phyloP scores from a whole-genome alignment of 92 coral and sea anemone genomes.

The Epizoanthus stellaris region DNA sequence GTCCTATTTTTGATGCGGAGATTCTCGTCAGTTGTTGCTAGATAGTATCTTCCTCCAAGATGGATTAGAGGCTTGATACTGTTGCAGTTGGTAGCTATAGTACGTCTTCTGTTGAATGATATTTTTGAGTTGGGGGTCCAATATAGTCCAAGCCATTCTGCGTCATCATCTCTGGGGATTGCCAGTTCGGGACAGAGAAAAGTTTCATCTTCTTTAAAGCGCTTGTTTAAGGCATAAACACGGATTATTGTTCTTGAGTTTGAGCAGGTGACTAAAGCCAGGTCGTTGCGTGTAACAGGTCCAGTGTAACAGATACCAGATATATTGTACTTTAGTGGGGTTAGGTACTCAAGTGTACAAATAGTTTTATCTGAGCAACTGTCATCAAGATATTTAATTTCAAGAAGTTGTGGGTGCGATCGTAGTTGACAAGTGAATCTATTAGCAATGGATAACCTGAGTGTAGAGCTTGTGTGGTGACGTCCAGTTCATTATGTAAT shows the following conservation, averaged over 20 bases:
- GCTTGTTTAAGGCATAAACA: too few species aligned
- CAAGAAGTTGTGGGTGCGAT: background rate
- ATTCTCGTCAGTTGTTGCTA: background rate
- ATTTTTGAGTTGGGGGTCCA: background rate
- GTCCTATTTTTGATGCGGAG: slow-evolving; percentile 14
- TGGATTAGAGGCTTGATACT: background rate
- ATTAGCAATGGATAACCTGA: slow-evolving; percentile 9
- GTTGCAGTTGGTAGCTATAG: background rate
- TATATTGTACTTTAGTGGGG: too few species aligned
- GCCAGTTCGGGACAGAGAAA: too few species aligned
- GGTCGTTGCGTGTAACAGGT: too few species aligned
- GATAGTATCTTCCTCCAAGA: background rate
- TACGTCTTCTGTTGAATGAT: slow-evolving; percentile 6
- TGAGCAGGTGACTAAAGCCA: too few species aligned
- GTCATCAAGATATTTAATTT: background rate
- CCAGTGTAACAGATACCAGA: too few species aligned
- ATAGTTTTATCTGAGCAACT: background rate
- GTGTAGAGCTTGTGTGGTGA: background rate
- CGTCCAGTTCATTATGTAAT: background rate
- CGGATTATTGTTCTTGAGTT: too few species aligned
- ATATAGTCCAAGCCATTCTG: too few species aligned
- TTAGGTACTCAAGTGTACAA: too few species aligned
- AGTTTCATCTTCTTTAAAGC: too few species aligned
- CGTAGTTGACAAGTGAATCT: background rate
- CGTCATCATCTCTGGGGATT: too few species aligned